A percentile compares a stretch with the other conserved stretches of the same genome.
phyloP scores from a whole-genome alignment of 2,797 vertebrate species.

The Liparis tanakae region DNA sequence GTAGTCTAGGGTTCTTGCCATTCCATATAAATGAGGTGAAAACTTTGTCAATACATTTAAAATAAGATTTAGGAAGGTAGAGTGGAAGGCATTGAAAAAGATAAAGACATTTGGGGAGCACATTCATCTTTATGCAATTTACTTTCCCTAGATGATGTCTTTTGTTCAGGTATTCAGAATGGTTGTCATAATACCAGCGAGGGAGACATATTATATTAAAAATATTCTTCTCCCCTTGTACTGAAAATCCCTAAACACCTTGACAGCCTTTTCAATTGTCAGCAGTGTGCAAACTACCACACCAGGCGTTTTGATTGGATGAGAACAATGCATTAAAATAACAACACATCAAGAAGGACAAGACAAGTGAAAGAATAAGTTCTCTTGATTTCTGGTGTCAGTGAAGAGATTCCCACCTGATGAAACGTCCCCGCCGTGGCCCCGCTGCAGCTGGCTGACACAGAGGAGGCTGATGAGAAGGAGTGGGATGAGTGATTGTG shows the following conservation, averaged over 20 bases:
- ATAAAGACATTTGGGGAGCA: too few relatives aligned
- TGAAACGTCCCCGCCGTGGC: conserved; percentile 35
- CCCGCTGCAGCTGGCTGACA: conserved; percentile 52
- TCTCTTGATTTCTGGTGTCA: background rate
- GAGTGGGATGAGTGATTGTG: conserved; percentile 31
- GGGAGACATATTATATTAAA: background rate
- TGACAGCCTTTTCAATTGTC: background rate
- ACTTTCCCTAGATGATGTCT: background rate
- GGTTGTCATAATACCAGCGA: background rate
- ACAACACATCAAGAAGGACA: background rate
- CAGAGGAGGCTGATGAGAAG: conserved; percentile 63
- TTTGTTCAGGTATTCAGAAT: conserved; percentile 1
- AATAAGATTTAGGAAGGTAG: too few relatives aligned
- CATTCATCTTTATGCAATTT: too few relatives aligned
- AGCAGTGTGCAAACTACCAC: background rate
- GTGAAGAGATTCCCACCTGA: conserved; percentile 64
- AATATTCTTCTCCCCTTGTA: background rate
- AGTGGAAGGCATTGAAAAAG: too few relatives aligned
- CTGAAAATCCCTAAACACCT: background rate
- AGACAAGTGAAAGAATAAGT: background rate
- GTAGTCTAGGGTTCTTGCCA: too few relatives aligned
- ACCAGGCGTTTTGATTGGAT: background rate
- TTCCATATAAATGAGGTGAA: too few relatives aligned
- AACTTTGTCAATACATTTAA: too few relatives aligned
- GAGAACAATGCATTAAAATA: background rate